Evolutionary conservation across 2,113 vertebrate species (phyloP).

Genomic region (Numida meleagris): DNA sequence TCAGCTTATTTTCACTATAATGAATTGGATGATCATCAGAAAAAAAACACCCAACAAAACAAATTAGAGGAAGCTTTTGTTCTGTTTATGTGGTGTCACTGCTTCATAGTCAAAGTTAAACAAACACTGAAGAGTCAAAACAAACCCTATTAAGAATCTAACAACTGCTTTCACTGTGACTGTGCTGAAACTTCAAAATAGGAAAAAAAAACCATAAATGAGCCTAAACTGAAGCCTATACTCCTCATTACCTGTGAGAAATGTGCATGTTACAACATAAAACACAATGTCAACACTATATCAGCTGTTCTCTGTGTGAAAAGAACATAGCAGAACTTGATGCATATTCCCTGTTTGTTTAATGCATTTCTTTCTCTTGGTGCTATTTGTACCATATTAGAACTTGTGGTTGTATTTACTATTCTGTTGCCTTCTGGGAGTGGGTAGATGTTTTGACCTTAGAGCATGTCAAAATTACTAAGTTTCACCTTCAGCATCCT

Average conservation of each 20-base stretch:
- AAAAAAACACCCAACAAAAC: neutral
- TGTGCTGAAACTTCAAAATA: neutral
- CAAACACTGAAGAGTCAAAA: neutral
- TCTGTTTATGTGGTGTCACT: neutral
- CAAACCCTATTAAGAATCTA: neutral
- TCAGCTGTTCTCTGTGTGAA: neutral
- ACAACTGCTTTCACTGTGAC: neutral
- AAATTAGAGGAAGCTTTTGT: neutral
- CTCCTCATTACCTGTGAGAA: neutral
- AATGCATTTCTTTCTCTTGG: neutral
- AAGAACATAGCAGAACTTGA: neutral
- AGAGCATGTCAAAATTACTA: conserved; percentile 22
- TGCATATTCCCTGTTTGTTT: neutral
- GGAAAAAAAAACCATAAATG: neutral
- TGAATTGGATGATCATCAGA: neutral
- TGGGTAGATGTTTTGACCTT: conserved; percentile 6
- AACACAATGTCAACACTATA: neutral
- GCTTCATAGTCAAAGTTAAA: neutral
- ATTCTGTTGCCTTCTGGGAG: neutral
- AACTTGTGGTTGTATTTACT: neutral
- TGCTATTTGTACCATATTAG: neutral
- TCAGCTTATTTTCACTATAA: neutral
- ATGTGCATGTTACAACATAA: neutral
- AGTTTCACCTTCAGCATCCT: neutral
- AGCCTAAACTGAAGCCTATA: neutral